phyloP scores from a whole-genome alignment of 2,797 vertebrate genomes.

The Podargus strigoides region DNA sequence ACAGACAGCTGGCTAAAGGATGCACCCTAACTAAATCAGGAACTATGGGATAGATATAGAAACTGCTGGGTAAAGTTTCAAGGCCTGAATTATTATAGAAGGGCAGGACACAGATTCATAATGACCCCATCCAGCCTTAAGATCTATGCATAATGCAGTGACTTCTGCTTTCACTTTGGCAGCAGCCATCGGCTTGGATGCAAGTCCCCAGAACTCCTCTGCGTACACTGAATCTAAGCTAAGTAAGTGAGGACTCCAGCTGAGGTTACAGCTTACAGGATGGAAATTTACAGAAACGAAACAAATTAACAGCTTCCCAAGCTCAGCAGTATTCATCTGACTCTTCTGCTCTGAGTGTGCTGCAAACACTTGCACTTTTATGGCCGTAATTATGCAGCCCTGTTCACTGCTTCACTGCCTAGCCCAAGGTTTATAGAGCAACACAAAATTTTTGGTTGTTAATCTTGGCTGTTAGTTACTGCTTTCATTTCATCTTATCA shows the following conservation, averaged over 20 bases:
- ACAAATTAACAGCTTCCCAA: background rate
- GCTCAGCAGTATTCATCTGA: conserved; percentile 2
- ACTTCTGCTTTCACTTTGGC: background rate
- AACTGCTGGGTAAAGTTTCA: background rate
- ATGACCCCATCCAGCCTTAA: background rate
- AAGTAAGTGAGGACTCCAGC: background rate
- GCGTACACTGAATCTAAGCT: background rate
- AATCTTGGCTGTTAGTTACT: background rate
- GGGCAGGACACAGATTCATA: background rate
- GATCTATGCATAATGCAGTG: background rate
- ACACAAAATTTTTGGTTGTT: background rate
- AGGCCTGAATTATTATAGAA: background rate
- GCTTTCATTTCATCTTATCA: background rate
- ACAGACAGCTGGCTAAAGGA: background rate
- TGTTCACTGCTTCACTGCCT: background rate
- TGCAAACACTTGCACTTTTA: background rate
- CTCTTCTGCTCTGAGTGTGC: background rate
- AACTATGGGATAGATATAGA: background rate
- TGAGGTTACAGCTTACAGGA: background rate
- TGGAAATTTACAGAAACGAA: conserved; percentile 20
- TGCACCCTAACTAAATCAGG: background rate
- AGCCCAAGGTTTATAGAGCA: background rate
- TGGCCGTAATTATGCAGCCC: background rate
- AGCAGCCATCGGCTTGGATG: background rate
- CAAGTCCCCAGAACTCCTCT: background rate